phyloP scores from a whole-genome alignment of 2,113 vertebrate genomes.

The Elephantulus edwardii region DNA sequence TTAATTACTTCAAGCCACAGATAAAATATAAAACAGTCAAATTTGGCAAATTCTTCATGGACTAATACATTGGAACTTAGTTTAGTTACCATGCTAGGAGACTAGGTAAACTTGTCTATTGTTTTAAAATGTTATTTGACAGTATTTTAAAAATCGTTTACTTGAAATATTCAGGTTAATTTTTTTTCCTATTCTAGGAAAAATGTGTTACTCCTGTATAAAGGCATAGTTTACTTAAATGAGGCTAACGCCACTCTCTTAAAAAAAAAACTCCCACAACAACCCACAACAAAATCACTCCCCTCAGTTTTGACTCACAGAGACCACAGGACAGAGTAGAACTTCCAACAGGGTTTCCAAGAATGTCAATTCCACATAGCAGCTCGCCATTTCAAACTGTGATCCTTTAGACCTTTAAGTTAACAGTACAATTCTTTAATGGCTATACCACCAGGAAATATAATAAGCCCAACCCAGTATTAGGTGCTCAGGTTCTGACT shows the following conservation, averaged over 20 bases:
- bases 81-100: slow-evolving; percentile 5
- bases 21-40: slow-evolving; percentile 45
- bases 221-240: background rate
- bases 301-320: no score
- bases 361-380: no score
- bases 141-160: slow-evolving; percentile 33
- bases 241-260: background rate
- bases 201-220: background rate
- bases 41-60: background rate
- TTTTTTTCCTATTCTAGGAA: slow-evolving; percentile 23
- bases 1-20: slow-evolving; percentile 46
- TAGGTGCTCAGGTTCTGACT: no score
- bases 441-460: no score
- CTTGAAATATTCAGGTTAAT: background rate
- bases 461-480: no score
- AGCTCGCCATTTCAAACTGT: no score
- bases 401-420: no score
- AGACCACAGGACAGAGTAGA: no score
- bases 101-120: slow-evolving; percentile 22
- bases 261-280: no score
- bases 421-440: no score
- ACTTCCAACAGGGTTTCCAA: no score
- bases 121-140: slow-evolving; percentile 47
- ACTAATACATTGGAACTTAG: slow-evolving; percentile 15
- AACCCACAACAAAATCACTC: no score